Percentiles rank a stretch among this genome's conserved stretches.
phyloP scores from a whole-genome alignment of 2,888 invertebrate genomes.

The Tolmerus cingulatus region DNA sequence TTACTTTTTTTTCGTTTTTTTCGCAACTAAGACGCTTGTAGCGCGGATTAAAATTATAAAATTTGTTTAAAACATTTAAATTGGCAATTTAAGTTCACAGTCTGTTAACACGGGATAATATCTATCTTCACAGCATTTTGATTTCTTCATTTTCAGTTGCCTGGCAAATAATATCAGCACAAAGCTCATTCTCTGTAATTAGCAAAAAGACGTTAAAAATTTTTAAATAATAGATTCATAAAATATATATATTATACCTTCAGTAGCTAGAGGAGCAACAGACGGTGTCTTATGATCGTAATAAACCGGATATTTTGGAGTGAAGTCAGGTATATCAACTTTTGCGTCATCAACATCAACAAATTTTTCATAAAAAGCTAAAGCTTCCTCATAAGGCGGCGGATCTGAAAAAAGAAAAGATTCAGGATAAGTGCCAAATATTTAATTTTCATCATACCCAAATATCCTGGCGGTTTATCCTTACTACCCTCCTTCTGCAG shows the following conservation, averaged over 20 bases:
- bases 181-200: conserved; percentile 19
- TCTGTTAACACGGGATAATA: background rate
- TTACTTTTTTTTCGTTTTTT: background rate
- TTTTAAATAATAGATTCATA: background rate
- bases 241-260: background rate
- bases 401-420: conserved; percentile 55
- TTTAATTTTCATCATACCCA: background rate
- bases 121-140: conserved; percentile 18
- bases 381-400: conserved; percentile 62
- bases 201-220: background rate
- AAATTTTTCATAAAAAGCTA: conserved; percentile 61
- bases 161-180: conserved; percentile 15
- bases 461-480: conserved; percentile 26
- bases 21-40: background rate
- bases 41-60: background rate
- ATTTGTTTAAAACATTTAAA: conserved; percentile 1
- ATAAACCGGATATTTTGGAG: conserved; percentile 46
- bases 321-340: conserved; percentile 1
- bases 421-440: background rate
- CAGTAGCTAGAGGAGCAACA: background rate
- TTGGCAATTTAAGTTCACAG: conserved; percentile 37
- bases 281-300: conserved; percentile 42
- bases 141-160: conserved; percentile 8
- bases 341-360: conserved; percentile 58
- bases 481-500: background rate